Evolutionary conservation across 2,888 invertebrate genomes (phyloP), one percentile per base, ranked within the genome.

Genomic region (Ametastegia equiseti): DNA sequence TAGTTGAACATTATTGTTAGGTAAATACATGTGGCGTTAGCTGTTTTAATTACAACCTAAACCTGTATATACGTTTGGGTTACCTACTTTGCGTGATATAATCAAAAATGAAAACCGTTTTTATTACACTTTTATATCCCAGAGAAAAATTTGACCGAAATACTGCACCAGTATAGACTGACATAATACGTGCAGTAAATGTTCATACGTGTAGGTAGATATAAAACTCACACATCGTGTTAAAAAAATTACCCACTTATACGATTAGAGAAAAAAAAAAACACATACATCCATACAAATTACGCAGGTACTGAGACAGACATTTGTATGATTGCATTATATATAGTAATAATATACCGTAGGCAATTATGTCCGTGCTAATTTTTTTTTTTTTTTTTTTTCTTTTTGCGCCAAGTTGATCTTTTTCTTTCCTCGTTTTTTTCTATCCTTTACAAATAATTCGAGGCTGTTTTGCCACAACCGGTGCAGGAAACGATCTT

Each of bases 51-150:
- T 50, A 6, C 50, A 2, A 50, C n/a, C 19, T 23, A 23, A n/a
- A 50, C 50, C 50, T n/a, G 5, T n/a, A n/a, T n/a, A n/a, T n/a
- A n/a, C n/a, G 50, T 50, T 19, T 50, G 50, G 50, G 50, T 19
- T 60, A 60, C 60, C 23, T 60, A 42, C 42, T 42, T 42, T 42
- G 42, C 23, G 60, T 30, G 60, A 60, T 30, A 27, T 60, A 60
- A 27, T 30, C 30, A 60, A 30, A 60, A 60, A 60, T 60, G 60
- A 60, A 60, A 60, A 60, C 60, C 27, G 60, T 60, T 60, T 60
- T 30, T 60, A 60, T 60, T 60, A 15, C 60, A 30, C 60, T n/a
- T n/a, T n/a, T n/a, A n/a, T n/a, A n/a, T n/a, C n/a, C n/a, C n/a
- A n/a, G n/a, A n/a, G n/a, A 60, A 60, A 30, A 60, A 15, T 60